Evolutionary conservation across 2,797 vertebrate species (phyloP), one percentile per base, ranked within the genome.

Genomic region (Falco cherrug): DNA sequence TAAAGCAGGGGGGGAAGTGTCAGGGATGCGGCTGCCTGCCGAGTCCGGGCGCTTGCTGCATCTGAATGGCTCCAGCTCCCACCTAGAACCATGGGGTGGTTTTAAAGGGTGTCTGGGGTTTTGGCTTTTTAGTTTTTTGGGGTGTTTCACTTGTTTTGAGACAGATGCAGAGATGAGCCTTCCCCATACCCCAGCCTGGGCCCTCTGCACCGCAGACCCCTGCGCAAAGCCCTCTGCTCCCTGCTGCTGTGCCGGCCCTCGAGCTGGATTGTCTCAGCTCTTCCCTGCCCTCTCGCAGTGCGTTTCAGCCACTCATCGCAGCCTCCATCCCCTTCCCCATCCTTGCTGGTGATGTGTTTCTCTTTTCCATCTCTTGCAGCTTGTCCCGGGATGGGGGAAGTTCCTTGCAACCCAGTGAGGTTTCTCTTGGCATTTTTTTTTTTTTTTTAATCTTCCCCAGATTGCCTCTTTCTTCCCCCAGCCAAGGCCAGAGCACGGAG

Each of bases 151-250:
- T 39, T 67, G 4, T 45, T 71, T 50, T 5, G 54, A 89, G 77
- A 57, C 8, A 17, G 79, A 84, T 4, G 50, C 94, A 80, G 75
- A 89, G 56, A 69, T 89, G 87, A 95, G 82, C 89, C 93, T 91
- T 94, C 92, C 95, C 91, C 75, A 3, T 79, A 51, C 50, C 89
- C 91, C 87, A 93, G 78, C 95, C 77, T 15, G 28, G 60, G 87
- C 92, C 82, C 81, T 84, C 85, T 90, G 86, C 95, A 80, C 85
- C 93, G 16, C 89, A 18, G 64, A 35, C 60, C 76, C 86, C 82
- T 91, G 82, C 60, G 57, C 91, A 75, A 89, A 94, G 90, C 91
- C 92, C 93, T 96, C 84, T 50, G 83, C 92, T 88, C 90, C 96
- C 39, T 86, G 47, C 63, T 33, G 88, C 96, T 92, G 90, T 68